Evolutionary conservation across 2,888 invertebrate genomes (phyloP), one percentile per base, ranked within the genome.

Genomic region (Athalia rosae): DNA sequence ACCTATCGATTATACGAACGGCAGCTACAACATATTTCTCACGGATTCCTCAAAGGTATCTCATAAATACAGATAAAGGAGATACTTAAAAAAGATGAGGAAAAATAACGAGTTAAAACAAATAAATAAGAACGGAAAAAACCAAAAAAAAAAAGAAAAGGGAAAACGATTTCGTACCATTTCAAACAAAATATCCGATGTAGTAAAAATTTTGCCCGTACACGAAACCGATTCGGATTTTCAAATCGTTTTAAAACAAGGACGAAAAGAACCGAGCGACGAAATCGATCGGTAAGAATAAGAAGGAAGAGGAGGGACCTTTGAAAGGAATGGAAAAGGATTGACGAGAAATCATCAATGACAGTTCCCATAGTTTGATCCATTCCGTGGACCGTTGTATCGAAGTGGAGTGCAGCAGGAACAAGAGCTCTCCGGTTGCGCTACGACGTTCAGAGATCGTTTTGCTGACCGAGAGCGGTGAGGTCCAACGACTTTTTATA

Each of bases 401-500:
- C 28, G 28, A 28, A 28, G 28, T 28, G 28, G 28, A 28, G 28
- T 28, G 28, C 28, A 28, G 28, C 28, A 28, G 28, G 28, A 28
- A 28, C 28, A 28, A 28, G 28, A 28, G 28, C 28, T 28, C 28
- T 28, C 4, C 9, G 8, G 61, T 6, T 28, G 9, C 9, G 41
- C 28, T 50, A 28, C 67, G 13, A 59, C 59, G 64, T 47, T n/a
- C 62, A 4, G 9, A 28, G 83, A 85, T 84, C 84, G 82, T 85
- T 83, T 69, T 76, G 80, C 79, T 80, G 83, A 82, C 81, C 81
- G 28, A 28, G 28, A 28, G 80, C 79, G 81, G 81, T 84, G 79
- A 77, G 77, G 77, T 69, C 77, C 81, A 77, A 82, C 81, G 82
- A 82, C 83, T 87, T 87, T 86, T 87, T 87, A 83, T 80, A 81